Base-by-base conservation (phyloP, 2,797 vertebrate genomes). In the Crenuchus spilurus region DNA sequence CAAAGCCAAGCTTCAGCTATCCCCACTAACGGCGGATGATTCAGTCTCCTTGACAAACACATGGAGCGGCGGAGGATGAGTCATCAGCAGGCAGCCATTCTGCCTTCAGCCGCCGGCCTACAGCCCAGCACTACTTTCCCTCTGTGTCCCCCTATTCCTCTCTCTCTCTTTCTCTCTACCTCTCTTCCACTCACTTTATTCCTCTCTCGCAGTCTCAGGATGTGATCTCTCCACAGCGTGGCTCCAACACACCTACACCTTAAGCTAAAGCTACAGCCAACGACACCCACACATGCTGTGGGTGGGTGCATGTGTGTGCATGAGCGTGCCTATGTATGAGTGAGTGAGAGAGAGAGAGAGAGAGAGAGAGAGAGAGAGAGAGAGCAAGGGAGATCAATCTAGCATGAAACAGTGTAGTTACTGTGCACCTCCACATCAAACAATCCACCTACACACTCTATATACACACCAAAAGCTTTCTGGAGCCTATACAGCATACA, bases 11-110 rank as follows among this genome's bases (percentile, higher is more conserved):
- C 64, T 61, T 33, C 71, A 74, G 69, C 74, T 78, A 75, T 75
- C 72, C 72, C 63, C 60, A 75, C 78, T 66, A 74, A 80, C 57
- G 24, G 72, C 64, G 49, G 65, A 86, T 92, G 92, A 94, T 93
- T 94, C 93, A 93, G 92, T 83, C 92, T 92, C 89, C 92, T 92
- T 88, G 91, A 92, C 91, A 90, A 92, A 93, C 90, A 91, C 82
- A 89, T 90, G 80, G 89, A 87, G 89, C 83, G 87, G 87, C 87
- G 84, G 84, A 0, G 80, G 72, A 87, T 94, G 94, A 95, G 76
- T 94, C 94, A 94, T 90, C 91, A 39, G 74, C 82, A 85, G 89
- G 74, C 82, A 78, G 90, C 87, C 88, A 90, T 91, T 91, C 86
- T 87, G 88, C 84, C 83, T 91, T 88, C 58, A 81, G 76, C 88